Conservation (phyloP, 2,888 invertebrate species). For the Scelioninae gen. 2 region DNA sequence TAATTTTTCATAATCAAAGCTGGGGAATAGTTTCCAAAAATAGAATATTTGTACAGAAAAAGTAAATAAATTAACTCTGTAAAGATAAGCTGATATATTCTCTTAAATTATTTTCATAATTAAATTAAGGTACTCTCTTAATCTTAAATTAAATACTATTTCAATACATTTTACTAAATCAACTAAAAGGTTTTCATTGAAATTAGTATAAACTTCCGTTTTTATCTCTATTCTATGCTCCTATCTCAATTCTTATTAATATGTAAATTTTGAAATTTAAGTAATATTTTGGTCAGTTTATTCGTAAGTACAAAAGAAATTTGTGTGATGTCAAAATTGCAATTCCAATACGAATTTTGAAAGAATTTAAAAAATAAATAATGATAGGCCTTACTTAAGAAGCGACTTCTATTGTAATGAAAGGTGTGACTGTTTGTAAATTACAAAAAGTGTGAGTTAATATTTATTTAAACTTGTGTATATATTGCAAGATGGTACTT, state of each 20-base stretch:
- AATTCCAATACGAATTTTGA: constrained; percentile 52
- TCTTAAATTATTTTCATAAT: constrained; percentile 28
- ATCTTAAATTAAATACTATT: not conserved
- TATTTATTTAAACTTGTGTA: constrained; percentile 42
- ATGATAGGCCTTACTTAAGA: constrained; percentile 28
- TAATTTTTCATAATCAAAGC: too few relatives aligned
- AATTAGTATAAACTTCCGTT: not conserved
- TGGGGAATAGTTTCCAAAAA: too few relatives aligned
- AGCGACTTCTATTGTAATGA: constrained; percentile 38
- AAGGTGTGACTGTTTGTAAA: constrained; percentile 36
- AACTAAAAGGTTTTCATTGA: not conserved
- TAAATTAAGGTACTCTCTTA: not conserved
- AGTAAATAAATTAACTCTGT: too few relatives aligned
- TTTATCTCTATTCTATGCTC: not conserved
- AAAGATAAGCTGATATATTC: too few relatives aligned
- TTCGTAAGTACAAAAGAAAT: constrained; percentile 49
- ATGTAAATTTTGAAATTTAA: constrained; percentile 1
- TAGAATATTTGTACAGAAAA: too few relatives aligned
- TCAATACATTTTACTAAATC: not conserved
- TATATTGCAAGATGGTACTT: too few relatives aligned
- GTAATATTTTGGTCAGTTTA: constrained; percentile 18
- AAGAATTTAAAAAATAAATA: constrained; percentile 46
- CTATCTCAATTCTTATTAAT: not conserved
- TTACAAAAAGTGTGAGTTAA: constrained; percentile 23
- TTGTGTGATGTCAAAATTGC: constrained; percentile 43